These are phyloP conservation scores for Chelmon rostratus DNA, from an alignment of 2,797 vertebrate genomes.

Conservation along the genomic window DNA sequence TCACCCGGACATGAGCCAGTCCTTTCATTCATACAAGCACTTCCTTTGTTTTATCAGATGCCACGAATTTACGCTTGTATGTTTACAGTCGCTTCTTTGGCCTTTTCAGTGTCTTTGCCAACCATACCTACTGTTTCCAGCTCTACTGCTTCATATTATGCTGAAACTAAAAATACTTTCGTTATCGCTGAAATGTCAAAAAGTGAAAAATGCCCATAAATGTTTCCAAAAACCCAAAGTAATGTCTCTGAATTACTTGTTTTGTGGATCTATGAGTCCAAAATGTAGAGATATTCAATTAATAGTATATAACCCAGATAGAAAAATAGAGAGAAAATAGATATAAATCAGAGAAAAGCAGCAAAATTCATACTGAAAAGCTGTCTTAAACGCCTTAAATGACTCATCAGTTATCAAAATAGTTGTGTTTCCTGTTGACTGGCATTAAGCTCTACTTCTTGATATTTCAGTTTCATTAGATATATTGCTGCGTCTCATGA, in stretches of 20 bases:
- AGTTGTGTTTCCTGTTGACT: too few species aligned
- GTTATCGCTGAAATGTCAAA: background rate
- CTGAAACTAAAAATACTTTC: background rate
- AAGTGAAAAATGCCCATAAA: background rate
- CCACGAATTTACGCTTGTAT: slow-evolving; percentile 1
- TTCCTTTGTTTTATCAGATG: background rate
- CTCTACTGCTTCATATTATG: background rate
- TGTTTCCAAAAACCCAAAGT: background rate
- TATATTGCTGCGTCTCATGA: slow-evolving; percentile 19
- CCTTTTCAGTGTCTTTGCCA: slow-evolving; percentile 5
- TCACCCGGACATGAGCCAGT: slow-evolving; percentile 28
- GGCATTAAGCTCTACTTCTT: background rate
- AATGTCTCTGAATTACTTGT: background rate
- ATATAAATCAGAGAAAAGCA: background rate
- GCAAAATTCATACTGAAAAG: background rate
- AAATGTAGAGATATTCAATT: background rate
- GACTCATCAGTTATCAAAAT: background rate
- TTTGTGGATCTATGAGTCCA: background rate
- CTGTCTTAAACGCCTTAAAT: background rate
- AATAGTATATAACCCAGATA: background rate
- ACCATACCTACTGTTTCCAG: background rate
- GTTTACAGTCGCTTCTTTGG: slow-evolving; percentile 37
- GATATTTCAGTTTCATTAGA: background rate
- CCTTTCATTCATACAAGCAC: slow-evolving; percentile 30
- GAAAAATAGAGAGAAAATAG: background rate